Evolutionary conservation across 2,113 vertebrate species (phyloP).

Genomic region (Oreochromis aureus): DNA sequence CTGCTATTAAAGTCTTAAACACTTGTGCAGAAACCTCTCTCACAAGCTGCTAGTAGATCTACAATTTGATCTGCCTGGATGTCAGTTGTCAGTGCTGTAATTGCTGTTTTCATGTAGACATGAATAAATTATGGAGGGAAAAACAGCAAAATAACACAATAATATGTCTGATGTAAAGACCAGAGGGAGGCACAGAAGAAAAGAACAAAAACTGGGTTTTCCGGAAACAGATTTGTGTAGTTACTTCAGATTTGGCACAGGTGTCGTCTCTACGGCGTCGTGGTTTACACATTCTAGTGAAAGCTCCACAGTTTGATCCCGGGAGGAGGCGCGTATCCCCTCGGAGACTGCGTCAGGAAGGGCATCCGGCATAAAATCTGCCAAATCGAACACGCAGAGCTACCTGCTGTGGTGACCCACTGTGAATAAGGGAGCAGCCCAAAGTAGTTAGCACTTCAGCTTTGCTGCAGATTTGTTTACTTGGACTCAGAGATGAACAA

Average conservation of each 20-base stretch:
- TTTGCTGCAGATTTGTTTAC: not conserved
- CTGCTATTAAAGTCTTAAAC: not conserved
- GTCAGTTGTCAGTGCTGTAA: not conserved
- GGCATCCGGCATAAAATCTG: not conserved
- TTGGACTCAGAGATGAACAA: not conserved
- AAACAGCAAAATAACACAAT: not conserved
- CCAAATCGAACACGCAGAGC: not conserved
- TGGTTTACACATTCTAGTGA: not conserved
- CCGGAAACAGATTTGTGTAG: not conserved
- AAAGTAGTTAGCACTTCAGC: not conserved
- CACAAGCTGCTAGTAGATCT: not conserved
- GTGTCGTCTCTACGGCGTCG: not conserved
- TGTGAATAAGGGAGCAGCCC: not conserved
- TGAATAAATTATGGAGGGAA: not conserved
- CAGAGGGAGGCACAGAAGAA: not conserved
- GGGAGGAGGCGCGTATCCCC: not conserved
- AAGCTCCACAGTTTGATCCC: not conserved
- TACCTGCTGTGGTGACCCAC: not conserved
- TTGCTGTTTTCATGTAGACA: not conserved
- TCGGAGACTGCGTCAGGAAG: not conserved
- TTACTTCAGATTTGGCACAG: not conserved
- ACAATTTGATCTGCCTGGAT: not conserved
- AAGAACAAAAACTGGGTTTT: not conserved
- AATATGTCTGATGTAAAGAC: not conserved
- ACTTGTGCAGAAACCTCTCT: not conserved